Evolutionary conservation across 92 coral and sea anemone species (phyloP).

Genomic region (Heliopora coerulea): DNA sequence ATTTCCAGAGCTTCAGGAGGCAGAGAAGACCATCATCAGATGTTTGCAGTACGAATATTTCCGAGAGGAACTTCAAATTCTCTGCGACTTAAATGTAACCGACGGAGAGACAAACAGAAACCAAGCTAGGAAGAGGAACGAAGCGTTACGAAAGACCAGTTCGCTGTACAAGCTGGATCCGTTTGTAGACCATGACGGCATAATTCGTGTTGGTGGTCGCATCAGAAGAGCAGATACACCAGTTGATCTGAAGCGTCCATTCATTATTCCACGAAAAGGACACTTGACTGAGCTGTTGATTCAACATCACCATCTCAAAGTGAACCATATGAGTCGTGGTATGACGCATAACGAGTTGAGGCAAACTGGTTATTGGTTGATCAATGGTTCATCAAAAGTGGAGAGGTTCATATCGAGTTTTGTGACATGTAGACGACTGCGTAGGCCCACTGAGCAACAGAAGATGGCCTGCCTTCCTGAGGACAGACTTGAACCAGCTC

Average conservation of each 20-base stretch:
- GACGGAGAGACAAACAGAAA: no score
- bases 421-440: constrained; percentile 37
- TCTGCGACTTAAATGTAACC: no score
- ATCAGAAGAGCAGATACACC: constrained; percentile 31
- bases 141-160: no score
- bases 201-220: constrained; percentile 41
- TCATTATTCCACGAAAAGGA: constrained; percentile 44
- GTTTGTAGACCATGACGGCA: constrained; percentile 43
- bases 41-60: no score
- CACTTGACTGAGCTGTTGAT: constrained; percentile 33
- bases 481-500: constrained; percentile 46
- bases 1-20: no score
- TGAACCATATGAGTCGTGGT: constrained; percentile 40
- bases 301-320: constrained; percentile 20
- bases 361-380: constrained; percentile 36
- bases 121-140: no score
- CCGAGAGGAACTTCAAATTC: no score
- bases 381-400: constrained; percentile 20
- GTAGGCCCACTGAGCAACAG: constrained; percentile 41
- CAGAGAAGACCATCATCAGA: no score
- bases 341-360: constrained; percentile 41
- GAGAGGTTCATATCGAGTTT: constrained; percentile 23
- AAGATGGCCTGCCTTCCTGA: constrained; percentile 56
- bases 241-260: constrained; percentile 16
- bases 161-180: constrained; percentile 34